A percentile compares a stretch with the other conserved stretches of the same genome.
Evolutionary conservation across 2,113 vertebrate genomes (phyloP).

Genomic region (Hypanus sabinus): DNA sequence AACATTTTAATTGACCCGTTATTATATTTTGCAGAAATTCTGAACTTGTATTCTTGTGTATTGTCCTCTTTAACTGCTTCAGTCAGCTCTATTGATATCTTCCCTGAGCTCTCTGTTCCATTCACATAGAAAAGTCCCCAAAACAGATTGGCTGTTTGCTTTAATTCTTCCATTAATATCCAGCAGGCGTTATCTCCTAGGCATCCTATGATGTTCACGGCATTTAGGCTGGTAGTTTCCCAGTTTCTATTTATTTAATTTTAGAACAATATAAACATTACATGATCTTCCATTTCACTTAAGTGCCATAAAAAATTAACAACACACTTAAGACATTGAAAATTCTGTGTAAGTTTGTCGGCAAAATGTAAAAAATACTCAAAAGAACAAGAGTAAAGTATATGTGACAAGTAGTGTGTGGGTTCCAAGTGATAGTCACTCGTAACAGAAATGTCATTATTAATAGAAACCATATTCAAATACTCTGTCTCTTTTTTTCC

Average conservation of each 20-base stretch:
- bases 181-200: background rate
- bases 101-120: background rate
- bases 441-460: background rate
- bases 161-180: background rate
- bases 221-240: background rate
- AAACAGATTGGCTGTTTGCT: background rate
- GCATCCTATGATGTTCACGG: background rate
- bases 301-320: background rate
- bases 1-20: background rate
- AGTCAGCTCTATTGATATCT: background rate
- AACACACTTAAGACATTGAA: background rate
- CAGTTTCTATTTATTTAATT: background rate
- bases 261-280: background rate
- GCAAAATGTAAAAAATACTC: background rate
- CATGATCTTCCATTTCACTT: background rate
- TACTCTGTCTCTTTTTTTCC: background rate
- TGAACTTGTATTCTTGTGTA: background rate
- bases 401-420: background rate
- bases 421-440: background rate
- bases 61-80: background rate
- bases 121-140: background rate
- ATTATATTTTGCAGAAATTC: background rate
- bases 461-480: background rate
- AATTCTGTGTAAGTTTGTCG: background rate
- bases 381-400: background rate